phyloP scores from a whole-genome alignment of 2,888 invertebrate species.

The Cacoxenus indagator region DNA sequence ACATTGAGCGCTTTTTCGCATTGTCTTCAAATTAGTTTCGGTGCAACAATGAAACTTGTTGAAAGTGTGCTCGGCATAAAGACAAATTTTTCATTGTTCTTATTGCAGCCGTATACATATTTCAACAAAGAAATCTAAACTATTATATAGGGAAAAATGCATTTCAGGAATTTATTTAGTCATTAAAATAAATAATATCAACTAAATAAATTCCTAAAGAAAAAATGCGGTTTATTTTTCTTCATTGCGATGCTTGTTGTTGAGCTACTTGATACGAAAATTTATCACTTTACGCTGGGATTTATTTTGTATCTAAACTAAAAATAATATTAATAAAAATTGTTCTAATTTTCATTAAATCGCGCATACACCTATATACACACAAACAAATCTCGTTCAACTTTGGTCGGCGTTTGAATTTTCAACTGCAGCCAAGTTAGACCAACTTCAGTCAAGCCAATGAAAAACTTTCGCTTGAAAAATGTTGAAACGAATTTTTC shows the following conservation, averaged over 20 bases:
- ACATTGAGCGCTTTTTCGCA: background rate
- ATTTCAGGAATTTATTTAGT: too few species aligned
- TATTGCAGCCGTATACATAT: too few species aligned
- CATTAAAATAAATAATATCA: too few species aligned
- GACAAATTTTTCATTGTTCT: too few species aligned
- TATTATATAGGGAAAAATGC: too few species aligned
- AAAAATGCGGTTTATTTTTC: too few species aligned
- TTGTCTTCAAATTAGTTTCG: background rate
- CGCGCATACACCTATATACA: background rate
- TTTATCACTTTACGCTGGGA: background rate
- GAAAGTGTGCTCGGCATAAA: too few species aligned
- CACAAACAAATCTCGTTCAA: background rate
- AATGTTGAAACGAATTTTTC: conserved; percentile 10
- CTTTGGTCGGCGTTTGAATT: background rate
- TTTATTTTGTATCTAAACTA: background rate
- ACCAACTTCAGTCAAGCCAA: background rate
- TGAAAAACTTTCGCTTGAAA: conserved; percentile 1
- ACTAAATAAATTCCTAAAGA: too few species aligned
- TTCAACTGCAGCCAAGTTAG: background rate
- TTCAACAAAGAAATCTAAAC: too few species aligned
- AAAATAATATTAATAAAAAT: background rate
- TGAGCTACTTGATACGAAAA: background rate
- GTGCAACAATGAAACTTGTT: too few species aligned
- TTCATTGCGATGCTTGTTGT: too few species aligned
- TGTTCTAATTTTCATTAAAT: background rate